A percentile compares a stretch with the other conserved stretches of the same genome.
These are phyloP conservation scores for Xanthia icteritia DNA, from an alignment of 2,888 invertebrate species.

Conservation along the genomic window DNA sequence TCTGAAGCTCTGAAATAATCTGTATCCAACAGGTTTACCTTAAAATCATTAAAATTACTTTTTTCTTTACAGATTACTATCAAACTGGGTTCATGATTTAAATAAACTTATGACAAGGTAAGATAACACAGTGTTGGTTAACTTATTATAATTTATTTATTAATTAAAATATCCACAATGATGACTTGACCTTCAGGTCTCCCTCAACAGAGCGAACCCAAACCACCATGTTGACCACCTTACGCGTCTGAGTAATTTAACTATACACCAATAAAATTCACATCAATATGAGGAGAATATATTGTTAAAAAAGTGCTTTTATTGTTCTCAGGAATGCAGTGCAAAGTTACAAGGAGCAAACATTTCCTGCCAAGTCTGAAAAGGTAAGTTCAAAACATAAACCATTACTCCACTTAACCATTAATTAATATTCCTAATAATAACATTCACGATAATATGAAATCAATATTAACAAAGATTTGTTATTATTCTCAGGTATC, in stretches of 20 bases:
- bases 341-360: not conserved
- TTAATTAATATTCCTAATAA: not conserved
- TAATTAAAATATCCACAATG: slow-evolving; percentile 65
- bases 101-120: slow-evolving; percentile 5
- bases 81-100: not conserved
- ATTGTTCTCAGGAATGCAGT: not conserved
- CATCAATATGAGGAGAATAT: not conserved
- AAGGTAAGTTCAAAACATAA: not conserved
- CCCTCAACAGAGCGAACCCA: slow-evolving; percentile 88
- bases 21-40: not conserved
- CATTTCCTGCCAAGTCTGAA: not conserved
- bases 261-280: not conserved
- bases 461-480: not conserved
- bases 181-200: slow-evolving; percentile 88
- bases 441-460: not conserved
- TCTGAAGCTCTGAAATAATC: slow-evolving; percentile 15
- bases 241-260: slow-evolving; percentile 74
- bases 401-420: too few relatives aligned
- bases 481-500: slow-evolving; percentile 10
- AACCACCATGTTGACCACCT: slow-evolving; percentile 80
- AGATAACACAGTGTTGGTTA: not conserved
- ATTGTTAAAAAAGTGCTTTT: not conserved
- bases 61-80: slow-evolving; percentile 13
- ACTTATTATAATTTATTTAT: not conserved
- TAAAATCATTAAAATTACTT: slow-evolving; percentile 6